Evolutionary conservation across 2,888 invertebrate genomes (phyloP).

Genomic region (Herminia tarsipennalis): DNA sequence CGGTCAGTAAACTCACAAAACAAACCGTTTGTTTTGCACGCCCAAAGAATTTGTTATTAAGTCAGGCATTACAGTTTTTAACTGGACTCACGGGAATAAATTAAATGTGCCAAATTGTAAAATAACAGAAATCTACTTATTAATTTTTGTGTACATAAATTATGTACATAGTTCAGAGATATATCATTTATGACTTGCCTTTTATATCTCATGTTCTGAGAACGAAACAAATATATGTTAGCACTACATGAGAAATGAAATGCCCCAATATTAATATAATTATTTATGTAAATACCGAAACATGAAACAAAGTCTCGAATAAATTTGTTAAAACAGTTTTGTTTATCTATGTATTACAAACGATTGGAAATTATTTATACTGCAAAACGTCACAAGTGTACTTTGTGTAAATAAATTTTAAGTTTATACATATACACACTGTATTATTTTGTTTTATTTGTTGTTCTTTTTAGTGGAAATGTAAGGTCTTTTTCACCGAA

Average conservation of each 20-base stretch:
- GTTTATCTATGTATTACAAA: conserved; percentile 23
- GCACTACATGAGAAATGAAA: conserved; percentile 36
- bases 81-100: conserved; percentile 44
- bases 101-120: conserved; percentile 75
- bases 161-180: conserved; percentile 45
- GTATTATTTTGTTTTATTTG: no score
- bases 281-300: conserved; percentile 41
- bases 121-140: conserved; percentile 52
- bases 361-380: conserved; percentile 55
- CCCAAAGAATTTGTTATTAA: conserved; percentile 63
- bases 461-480: conserved; percentile 58
- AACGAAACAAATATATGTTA: conserved; percentile 24
- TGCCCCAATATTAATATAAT: conserved; percentile 28
- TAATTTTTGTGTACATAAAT: conserved; percentile 42
- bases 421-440: conserved; percentile 83
- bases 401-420: conserved; percentile 84
- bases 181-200: conserved; percentile 40
- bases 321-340: conserved; percentile 30
- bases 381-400: conserved; percentile 80
- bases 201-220: conserved; percentile 35
- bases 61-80: conserved; percentile 50
- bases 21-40: conserved; percentile 49
- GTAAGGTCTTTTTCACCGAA: no score
- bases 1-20: conserved; percentile 68
- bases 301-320: conserved; percentile 42